Evolutionary conservation across 1,140 invertebrate genomes (phyloP), one percentile per base, ranked within the genome.

Genomic region (Sipha flava): DNA sequence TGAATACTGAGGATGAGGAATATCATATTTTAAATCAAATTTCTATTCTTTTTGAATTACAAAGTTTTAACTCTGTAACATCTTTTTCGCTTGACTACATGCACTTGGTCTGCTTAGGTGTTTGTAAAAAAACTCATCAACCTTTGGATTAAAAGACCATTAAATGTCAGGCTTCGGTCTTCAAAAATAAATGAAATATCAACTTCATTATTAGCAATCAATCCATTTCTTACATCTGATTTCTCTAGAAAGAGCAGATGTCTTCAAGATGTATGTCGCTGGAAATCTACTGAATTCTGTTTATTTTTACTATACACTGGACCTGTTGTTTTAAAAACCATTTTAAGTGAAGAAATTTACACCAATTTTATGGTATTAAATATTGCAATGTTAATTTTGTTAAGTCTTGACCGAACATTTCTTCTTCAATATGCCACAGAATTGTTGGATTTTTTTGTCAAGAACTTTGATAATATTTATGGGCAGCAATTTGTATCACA

Each of bases 111-210:
- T 82, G 85, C 81, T 59, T 87, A 34, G 85, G 86, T 10, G 86
- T 86, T 16, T 83, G 83, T 49, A 84, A 82, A 83, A n/a, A 84
- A 84, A 81, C 52, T 86, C 12, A 70, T 86, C 10, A 64, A 43
- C 49, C 73, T 81, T 45, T 85, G 83, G 84, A 83, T 84, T 31
- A 34, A 85, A 52, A 79, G 45, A 47, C 37, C 37, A 18, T 23
- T 59, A 23, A n/a, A 57, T 29, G 23, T 57, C 3, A 12, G 23
- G 14, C 52, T 57, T 54, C 2, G 23, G 12, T 57, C 12, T 57
- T 29, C 23, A 16, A 57, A 57, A 57, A 29, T 57, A 29, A 57
- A 57, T 29, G 23, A 57, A 5, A 14, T 57, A 29, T 57, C 52
- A 29, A 14, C 52, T 14, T 57, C 1, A 57, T 57, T 57, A 12